These are phyloP conservation scores for Vicugna pacos DNA, from an alignment of 2,113 vertebrate genomes.

Conservation along the genomic window DNA sequence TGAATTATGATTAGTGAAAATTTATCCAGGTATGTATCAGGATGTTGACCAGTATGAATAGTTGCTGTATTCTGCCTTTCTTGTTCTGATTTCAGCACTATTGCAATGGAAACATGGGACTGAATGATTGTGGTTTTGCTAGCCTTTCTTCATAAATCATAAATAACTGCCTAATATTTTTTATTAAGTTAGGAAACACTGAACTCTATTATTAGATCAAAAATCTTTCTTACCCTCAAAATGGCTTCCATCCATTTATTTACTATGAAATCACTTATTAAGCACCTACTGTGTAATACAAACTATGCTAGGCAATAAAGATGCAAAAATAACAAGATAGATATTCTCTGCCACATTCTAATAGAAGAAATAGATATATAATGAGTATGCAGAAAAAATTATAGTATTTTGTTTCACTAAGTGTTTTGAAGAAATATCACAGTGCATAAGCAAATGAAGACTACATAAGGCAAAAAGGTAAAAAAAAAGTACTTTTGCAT, in stretches of 20 bases:
- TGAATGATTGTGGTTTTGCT: not conserved
- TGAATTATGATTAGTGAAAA: not conserved
- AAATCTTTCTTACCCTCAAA: not conserved
- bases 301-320: not conserved
- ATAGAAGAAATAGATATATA: not conserved
- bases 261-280: not conserved
- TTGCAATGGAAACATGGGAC: not conserved
- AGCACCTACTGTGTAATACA: not conserved
- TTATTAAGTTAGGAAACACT: not conserved
- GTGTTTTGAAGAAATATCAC: not conserved
- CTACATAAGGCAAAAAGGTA: not conserved
- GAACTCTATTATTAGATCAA: not conserved
- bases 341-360: not conserved
- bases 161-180: not conserved
- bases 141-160: not conserved
- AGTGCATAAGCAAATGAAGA: not conserved
- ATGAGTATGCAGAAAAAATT: not conserved
- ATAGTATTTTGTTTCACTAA: not conserved
- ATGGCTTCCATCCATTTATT: not conserved
- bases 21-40: not conserved
- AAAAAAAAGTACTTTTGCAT: not conserved
- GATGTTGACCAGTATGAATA: not conserved
- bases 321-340: not conserved
- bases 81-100: not conserved
- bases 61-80: not conserved